Evolutionary conservation across 37 sponge, comb jelly and placozoan genomes (phyloP).

Genomic region (Eunapius fragilis): DNA sequence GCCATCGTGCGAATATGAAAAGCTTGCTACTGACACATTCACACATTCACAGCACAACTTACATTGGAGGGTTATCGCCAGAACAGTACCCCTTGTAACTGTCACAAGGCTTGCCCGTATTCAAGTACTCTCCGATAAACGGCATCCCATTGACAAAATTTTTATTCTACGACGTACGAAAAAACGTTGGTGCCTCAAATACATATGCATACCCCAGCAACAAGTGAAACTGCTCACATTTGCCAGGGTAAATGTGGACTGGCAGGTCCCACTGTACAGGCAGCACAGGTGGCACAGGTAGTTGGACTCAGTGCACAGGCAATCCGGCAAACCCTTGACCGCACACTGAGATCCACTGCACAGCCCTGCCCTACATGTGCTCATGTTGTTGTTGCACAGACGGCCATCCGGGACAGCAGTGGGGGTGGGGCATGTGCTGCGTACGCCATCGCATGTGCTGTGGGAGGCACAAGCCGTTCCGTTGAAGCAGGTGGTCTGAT

Average conservation of each 20-base stretch:
- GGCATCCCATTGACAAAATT: neutral
- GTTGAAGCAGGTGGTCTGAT: neutral
- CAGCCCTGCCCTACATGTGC: conserved; percentile 64
- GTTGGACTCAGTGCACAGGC: conserved; percentile 19
- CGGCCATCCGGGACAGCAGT: conserved; percentile 8
- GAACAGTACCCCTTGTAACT: conserved; percentile 52
- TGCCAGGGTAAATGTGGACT: neutral
- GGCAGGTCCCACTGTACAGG: neutral
- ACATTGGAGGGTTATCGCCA: conserved; percentile 4
- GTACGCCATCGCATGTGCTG: neutral
- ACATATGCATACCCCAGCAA: neutral
- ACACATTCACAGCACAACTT: neutral
- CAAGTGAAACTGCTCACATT: neutral
- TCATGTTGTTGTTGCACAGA: conserved; percentile 45
- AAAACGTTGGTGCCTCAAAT: neutral
- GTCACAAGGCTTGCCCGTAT: conserved; percentile 53
- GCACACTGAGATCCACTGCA: conserved; percentile 66
- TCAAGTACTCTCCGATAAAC: conserved; percentile 5
- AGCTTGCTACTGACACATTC: too few relatives aligned
- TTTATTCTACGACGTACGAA: neutral
- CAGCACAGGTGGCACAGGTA: conserved; percentile 25
- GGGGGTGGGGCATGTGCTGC: conserved; percentile 13
- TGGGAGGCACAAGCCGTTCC: neutral
- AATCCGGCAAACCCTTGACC: neutral
- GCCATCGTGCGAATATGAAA: neutral